Percentiles rank a stretch among this genome's conserved stretches.
phyloP scores from a whole-genome alignment of 2,797 vertebrate species.

The Leuciscus waleckii region DNA sequence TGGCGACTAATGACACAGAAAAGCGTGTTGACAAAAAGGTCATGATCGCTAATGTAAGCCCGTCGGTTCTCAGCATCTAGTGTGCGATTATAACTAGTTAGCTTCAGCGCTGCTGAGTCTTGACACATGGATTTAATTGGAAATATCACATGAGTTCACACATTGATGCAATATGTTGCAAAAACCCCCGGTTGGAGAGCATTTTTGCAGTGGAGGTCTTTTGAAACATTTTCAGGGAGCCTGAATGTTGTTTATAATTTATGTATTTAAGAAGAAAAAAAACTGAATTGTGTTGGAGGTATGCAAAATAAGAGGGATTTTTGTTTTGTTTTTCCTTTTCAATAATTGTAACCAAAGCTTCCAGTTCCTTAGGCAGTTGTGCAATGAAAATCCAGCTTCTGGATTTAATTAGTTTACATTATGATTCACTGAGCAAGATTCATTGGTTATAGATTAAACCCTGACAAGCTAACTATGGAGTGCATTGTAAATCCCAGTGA shows the following conservation, averaged over 20 bases:
- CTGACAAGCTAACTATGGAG: constrained; percentile 45
- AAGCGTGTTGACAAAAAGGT: constrained; percentile 52
- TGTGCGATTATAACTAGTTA: constrained; percentile 37
- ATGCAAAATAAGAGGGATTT: not conserved
- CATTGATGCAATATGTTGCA: constrained; percentile 35
- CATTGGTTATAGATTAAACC: constrained; percentile 53
- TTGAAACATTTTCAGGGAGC: constrained; percentile 25
- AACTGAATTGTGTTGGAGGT: constrained; percentile 12
- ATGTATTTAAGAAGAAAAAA: not conserved
- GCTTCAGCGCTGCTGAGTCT: constrained; percentile 41
- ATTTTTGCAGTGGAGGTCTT: constrained; percentile 4
- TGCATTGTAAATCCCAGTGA: constrained; percentile 29
- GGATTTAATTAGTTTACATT: constrained; percentile 61
- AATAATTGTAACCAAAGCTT: constrained; percentile 40
- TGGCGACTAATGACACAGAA: constrained; percentile 46
- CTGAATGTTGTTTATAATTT: constrained; percentile 42
- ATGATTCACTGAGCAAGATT: constrained; percentile 47
- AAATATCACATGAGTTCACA: constrained; percentile 44
- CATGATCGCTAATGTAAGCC: constrained; percentile 44
- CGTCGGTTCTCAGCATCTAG: constrained; percentile 31
- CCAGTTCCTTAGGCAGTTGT: constrained; percentile 43
- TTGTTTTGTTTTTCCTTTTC: constrained; percentile 10
- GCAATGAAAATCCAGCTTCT: constrained; percentile 41
- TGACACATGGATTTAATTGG: constrained; percentile 50
- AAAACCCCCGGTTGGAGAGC: constrained; percentile 13